phyloP scores from a whole-genome alignment of 2,888 invertebrate genomes.

The Beris chalybata region DNA sequence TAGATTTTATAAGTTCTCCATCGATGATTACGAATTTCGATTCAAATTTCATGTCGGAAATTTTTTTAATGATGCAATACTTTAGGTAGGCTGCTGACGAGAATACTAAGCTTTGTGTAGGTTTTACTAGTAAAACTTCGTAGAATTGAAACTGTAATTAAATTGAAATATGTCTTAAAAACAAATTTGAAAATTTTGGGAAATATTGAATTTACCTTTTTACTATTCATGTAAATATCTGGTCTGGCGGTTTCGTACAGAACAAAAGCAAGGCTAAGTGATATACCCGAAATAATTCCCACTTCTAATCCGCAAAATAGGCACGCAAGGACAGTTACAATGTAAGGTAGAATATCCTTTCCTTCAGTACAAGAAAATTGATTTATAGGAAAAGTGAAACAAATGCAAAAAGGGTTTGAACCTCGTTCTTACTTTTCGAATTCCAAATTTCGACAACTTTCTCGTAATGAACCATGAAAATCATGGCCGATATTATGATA shows the following conservation, averaged over 20 bases:
- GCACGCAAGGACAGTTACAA: conserved; percentile 79
- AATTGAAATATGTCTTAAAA: neutral
- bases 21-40: conserved; percentile 71
- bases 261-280: conserved; percentile 78
- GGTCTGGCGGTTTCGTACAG: conserved; percentile 83
- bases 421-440: conserved; percentile 66
- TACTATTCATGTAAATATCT: conserved; percentile 62
- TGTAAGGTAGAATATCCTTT: conserved; percentile 80
- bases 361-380: conserved; percentile 58
- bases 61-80: conserved; percentile 62
- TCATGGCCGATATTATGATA: conserved; percentile 87
- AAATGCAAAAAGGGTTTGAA: too few relatives aligned
- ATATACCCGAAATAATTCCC: conserved; percentile 83
- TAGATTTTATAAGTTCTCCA: conserved; percentile 63
- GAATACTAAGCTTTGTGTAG: conserved; percentile 73
- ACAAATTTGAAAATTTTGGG: neutral
- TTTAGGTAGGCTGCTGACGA: conserved; percentile 79
- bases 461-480: conserved; percentile 75
- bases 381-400: too few relatives aligned
- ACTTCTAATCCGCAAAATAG: conserved; percentile 80
- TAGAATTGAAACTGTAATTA: conserved; percentile 45
- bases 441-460: conserved; percentile 74
- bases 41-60: conserved; percentile 49
- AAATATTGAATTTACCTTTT: neutral
- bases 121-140: conserved; percentile 63